These are phyloP conservation scores for Pegoplata infirma DNA, from an alignment of 2,888 invertebrate species.

Conservation along the genomic window DNA sequence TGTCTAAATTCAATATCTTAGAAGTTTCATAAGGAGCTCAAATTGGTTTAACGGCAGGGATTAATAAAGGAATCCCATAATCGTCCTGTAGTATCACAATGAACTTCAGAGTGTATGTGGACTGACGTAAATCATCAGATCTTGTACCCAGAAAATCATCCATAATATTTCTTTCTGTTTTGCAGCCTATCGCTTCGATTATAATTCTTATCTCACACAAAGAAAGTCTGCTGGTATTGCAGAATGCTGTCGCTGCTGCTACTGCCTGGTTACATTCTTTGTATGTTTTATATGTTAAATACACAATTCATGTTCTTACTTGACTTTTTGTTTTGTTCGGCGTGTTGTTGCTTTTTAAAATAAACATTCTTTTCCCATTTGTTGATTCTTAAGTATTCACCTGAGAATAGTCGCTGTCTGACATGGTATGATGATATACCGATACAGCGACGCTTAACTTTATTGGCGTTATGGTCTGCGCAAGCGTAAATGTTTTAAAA, in stretches of 20 bases:
- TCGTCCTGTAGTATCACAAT: no score
- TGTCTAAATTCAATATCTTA: no score
- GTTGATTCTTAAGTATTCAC: not conserved
- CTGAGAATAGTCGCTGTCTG: no score
- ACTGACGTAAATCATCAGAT: no score
- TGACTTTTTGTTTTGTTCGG: not conserved
- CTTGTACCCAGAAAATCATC: no score
- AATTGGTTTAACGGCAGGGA: no score
- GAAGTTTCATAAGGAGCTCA: no score
- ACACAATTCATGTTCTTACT: not conserved
- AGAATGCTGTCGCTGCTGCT: no score
- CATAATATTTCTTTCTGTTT: not conserved
- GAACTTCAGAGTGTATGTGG: no score
- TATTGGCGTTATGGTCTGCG: conserved; percentile 13
- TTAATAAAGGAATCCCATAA: no score
- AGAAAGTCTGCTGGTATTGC: conserved; percentile 36
- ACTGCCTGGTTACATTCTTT: not conserved
- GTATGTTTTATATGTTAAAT: not conserved
- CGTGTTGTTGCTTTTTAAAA: conserved; percentile 8
- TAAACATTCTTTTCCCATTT: conserved; percentile 10
- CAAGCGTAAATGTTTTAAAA: conserved; percentile 35
- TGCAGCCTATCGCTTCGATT: not conserved
- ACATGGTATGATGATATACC: no score
- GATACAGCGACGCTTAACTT: not conserved
- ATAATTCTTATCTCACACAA: not conserved